phyloP scores from a whole-genome alignment of 2,888 invertebrate species.

The Nycteola revayana region DNA sequence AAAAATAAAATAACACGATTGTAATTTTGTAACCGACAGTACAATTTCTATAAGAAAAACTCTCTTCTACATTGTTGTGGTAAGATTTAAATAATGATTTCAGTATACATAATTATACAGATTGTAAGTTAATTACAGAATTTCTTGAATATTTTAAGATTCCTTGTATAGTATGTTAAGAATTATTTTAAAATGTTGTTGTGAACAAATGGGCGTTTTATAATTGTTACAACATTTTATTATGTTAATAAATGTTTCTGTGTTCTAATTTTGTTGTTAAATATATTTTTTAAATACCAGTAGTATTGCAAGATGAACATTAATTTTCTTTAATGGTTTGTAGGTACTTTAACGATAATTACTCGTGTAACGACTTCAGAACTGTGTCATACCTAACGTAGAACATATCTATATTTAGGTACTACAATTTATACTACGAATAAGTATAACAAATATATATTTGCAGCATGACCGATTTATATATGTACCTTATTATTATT shows the following conservation, averaged over 20 bases:
- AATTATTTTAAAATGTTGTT: conserved; percentile 9
- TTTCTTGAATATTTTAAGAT: conserved; percentile 17
- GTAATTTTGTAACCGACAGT: conserved; percentile 7
- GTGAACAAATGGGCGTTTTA: conserved; percentile 1
- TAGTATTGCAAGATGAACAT: no score
- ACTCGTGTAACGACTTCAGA: no score
- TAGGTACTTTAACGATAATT: no score
- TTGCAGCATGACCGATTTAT: no score
- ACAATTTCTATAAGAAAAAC: conserved; percentile 24
- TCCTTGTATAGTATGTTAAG: conserved; percentile 6
- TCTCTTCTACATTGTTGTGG: conserved; percentile 16
- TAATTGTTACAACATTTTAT: neutral
- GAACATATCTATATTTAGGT: no score
- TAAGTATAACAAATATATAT: no score
- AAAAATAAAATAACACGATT: no score
- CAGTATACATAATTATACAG: conserved; percentile 29
- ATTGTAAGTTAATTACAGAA: conserved; percentile 29
- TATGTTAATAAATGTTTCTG: neutral
- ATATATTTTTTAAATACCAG: no score
- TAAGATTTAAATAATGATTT: conserved; percentile 33
- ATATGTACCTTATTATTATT: no score
- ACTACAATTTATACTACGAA: no score
- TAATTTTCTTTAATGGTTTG: no score
- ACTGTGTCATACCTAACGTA: no score
- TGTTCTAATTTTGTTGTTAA: neutral